These are phyloP conservation scores for Erannis defoliaria DNA, from an alignment of 2,888 invertebrate genomes.

Conservation along the genomic window DNA sequence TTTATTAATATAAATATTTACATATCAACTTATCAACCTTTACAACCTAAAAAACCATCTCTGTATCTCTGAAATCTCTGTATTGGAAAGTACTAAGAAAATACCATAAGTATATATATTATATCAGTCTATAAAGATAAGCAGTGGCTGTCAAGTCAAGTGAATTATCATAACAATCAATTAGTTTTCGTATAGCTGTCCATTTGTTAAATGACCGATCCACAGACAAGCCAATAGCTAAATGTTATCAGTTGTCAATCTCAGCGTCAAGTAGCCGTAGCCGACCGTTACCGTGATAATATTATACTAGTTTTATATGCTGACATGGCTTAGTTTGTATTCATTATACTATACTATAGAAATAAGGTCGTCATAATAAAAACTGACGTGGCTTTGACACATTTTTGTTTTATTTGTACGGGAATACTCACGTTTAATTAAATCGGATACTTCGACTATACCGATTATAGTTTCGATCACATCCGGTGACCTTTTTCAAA, in stretches of 20 bases:
- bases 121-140: too few species aligned
- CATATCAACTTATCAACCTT: background rate
- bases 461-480: too few species aligned
- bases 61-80: conserved; percentile 1
- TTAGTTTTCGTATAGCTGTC: conserved; percentile 75
- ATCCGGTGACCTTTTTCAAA: too few species aligned
- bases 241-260: conserved; percentile 83
- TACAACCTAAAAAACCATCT: background rate
- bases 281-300: conserved; percentile 37
- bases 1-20: too few species aligned
- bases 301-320: conserved; percentile 2
- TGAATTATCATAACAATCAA: conserved; percentile 82
- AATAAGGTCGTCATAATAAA: too few species aligned
- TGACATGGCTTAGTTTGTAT: background rate
- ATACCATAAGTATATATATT: background rate
- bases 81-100: conserved; percentile 14
- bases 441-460: too few species aligned
- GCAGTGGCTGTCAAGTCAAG: conserved; percentile 54
- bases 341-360: too few species aligned
- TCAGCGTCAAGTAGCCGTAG: conserved; percentile 66
- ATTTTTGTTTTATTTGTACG: background rate
- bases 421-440: too few species aligned
- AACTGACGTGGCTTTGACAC: too few species aligned
- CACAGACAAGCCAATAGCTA: conserved; percentile 74
- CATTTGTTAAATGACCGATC: conserved; percentile 79